phyloP scores from a whole-genome alignment of 2,888 invertebrate species.

The Parnassius smintheus region DNA sequence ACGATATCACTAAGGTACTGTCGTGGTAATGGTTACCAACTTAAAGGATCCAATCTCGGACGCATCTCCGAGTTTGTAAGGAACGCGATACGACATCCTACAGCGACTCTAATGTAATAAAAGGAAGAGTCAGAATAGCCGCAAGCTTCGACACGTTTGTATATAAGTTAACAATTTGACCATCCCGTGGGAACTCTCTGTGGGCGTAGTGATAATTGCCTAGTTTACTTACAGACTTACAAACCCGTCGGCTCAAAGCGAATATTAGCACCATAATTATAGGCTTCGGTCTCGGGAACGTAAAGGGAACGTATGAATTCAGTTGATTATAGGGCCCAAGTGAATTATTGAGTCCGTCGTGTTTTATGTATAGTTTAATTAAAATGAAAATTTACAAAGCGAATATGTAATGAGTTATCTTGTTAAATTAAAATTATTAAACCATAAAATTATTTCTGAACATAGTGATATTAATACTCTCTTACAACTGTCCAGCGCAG shows the following conservation, averaged over 20 bases:
- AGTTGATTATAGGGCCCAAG: slow-evolving; percentile 21
- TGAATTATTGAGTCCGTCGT: slow-evolving; percentile 22
- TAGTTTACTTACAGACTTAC: slow-evolving; percentile 70
- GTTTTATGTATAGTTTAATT: slow-evolving; percentile 25
- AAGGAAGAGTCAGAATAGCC: slow-evolving; percentile 48
- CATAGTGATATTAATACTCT: not conserved
- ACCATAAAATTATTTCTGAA: not conserved
- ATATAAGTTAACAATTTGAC: slow-evolving; percentile 67
- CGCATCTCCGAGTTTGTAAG: not conserved
- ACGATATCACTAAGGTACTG: slow-evolving; percentile 29
- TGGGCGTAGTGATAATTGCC: slow-evolving; percentile 73
- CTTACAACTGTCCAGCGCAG: too few species aligned
- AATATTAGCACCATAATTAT: slow-evolving; percentile 66
- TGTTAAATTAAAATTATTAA: slow-evolving; percentile 9
- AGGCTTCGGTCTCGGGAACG: slow-evolving; percentile 49
- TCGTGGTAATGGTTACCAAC: slow-evolving; percentile 46
- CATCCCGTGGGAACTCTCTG: slow-evolving; percentile 74
- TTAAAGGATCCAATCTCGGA: slow-evolving; percentile 27
- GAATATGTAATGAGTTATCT: slow-evolving; percentile 17
- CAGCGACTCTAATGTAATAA: slow-evolving; percentile 60
- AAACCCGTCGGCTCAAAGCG: slow-evolving; percentile 48
- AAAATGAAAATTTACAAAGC: slow-evolving; percentile 22
- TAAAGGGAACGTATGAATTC: slow-evolving; percentile 33
- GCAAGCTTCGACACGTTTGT: slow-evolving; percentile 65
- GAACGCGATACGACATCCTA: slow-evolving; percentile 21